Conservation (phyloP, 2,113 vertebrate species). For the Oceanites oceanicus region DNA sequence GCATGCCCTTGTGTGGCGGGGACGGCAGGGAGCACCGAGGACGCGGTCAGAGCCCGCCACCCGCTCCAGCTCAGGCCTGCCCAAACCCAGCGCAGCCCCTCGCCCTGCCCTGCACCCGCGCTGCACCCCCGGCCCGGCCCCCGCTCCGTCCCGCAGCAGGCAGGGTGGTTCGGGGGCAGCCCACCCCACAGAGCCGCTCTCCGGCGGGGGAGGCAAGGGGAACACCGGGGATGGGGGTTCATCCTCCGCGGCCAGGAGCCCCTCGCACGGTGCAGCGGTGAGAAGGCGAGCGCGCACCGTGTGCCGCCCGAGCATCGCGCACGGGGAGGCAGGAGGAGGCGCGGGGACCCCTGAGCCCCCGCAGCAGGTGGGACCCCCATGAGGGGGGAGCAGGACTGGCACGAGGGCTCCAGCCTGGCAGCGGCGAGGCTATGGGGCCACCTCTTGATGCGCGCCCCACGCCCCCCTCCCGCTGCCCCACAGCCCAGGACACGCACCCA, state of each 20-base stretch:
- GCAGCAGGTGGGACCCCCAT: accelerated
- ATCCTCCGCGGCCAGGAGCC: not conserved
- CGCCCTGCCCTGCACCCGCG: not conserved
- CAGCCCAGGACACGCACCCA: no score
- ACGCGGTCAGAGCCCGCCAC: not conserved
- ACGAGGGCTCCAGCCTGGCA: not conserved
- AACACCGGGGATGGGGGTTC: not conserved
- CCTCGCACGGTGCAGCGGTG: not conserved
- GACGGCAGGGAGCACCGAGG: not conserved
- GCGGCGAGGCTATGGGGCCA: not conserved
- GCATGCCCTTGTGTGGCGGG: accelerated
- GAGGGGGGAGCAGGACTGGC: not conserved
- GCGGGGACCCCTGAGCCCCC: not conserved
- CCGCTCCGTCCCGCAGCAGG: not conserved
- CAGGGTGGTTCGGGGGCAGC: not conserved
- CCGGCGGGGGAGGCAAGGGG: not conserved
- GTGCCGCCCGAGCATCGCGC: not conserved
- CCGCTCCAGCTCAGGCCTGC: not conserved
- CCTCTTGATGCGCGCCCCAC: accelerated
- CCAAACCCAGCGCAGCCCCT: not conserved
- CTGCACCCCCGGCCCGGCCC: not conserved
- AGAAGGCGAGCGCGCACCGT: not conserved
- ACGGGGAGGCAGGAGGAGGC: not conserved
- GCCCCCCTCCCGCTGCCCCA: not conserved
- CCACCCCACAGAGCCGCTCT: not conserved